Conservation (phyloP, 1,140 invertebrate genomes). For the Drosophila sucinea region DNA sequence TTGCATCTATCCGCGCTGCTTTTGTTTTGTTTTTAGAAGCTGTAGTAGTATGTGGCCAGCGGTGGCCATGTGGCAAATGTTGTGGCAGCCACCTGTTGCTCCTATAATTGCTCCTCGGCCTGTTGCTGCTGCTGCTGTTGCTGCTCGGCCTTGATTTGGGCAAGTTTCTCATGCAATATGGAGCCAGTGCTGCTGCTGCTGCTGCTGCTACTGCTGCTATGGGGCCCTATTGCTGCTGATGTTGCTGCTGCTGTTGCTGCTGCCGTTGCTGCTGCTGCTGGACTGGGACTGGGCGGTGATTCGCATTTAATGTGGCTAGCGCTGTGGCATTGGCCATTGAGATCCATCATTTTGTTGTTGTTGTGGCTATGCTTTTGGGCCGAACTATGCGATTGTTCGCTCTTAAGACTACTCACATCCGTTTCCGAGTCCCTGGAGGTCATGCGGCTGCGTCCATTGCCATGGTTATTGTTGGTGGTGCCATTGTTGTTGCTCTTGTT, state of each 20-base stretch:
- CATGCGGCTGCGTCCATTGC: conserved; percentile 66
- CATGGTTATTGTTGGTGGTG: conserved; percentile 46
- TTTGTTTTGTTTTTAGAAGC: conserved; percentile 52
- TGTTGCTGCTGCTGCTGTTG: conserved; percentile 47
- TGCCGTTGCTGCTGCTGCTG: conserved; percentile 16
- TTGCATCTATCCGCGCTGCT: conserved; percentile 22
- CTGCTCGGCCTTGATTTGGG: conserved; percentile 80
- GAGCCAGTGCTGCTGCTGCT: conserved; percentile 29
- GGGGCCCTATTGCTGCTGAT: not conserved
- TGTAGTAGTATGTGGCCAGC: conserved; percentile 73
- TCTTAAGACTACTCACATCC: conserved; percentile 71
- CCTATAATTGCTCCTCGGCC: conserved; percentile 70
- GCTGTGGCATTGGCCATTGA: conserved; percentile 66
- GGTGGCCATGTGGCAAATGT: conserved; percentile 65
- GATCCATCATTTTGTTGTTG: conserved; percentile 73
- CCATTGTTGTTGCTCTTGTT: conserved; percentile 55
- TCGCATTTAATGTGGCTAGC: conserved; percentile 59
- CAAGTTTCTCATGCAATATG: conserved; percentile 79
- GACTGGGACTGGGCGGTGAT: conserved; percentile 27
- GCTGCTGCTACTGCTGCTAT: conserved; percentile 12
- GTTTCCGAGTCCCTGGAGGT: conserved; percentile 79
- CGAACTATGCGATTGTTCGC: conserved; percentile 56
- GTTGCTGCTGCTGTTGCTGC: conserved; percentile 5
- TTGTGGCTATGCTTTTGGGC: conserved; percentile 26
- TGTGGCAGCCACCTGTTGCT: conserved; percentile 55